Evolutionary conservation across 2,113 vertebrate species (phyloP).

Genomic region (Caranx ignobilis): DNA sequence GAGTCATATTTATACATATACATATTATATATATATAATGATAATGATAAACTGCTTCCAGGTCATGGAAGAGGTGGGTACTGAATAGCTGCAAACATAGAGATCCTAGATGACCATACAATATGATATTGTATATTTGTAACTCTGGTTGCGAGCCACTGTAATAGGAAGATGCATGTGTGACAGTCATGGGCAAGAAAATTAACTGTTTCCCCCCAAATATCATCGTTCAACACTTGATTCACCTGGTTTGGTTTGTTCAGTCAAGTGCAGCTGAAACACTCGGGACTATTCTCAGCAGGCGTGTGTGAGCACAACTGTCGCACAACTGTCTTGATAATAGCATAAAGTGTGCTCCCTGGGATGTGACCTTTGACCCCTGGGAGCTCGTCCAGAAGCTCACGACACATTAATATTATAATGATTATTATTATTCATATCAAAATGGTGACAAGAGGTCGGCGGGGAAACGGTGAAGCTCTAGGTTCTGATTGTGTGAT

Average conservation of each 20-base stretch:
- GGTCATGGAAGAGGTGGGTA: conserved; percentile 70
- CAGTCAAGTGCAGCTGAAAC: conserved; percentile 24
- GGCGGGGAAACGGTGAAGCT: conserved; percentile 55
- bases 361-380: conserved; percentile 5
- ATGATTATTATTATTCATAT: conserved; percentile 59
- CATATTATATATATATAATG: conserved; percentile 46
- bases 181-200: conserved; percentile 53
- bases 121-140: conserved; percentile 67
- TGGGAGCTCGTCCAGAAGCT: conserved; percentile 31
- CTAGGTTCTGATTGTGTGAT: conserved; percentile 81
- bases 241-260: neutral
- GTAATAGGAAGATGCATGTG: conserved; percentile 66
- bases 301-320: neutral
- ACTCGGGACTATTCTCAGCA: conserved; percentile 6
- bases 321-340: conserved; percentile 7
- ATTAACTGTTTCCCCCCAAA: conserved; percentile 34
- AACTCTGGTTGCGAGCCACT: conserved; percentile 66
- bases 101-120: conserved; percentile 62
- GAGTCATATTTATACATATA: conserved; percentile 68
- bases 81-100: conserved; percentile 70
- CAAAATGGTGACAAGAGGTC: conserved; percentile 62
- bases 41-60: conserved; percentile 60
- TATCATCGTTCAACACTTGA: conserved; percentile 34
- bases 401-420: neutral
- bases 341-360: neutral